These are phyloP conservation scores for Chiloscyllium punctatum DNA, from an alignment of 2,797 vertebrate species.

Conservation along the genomic window DNA sequence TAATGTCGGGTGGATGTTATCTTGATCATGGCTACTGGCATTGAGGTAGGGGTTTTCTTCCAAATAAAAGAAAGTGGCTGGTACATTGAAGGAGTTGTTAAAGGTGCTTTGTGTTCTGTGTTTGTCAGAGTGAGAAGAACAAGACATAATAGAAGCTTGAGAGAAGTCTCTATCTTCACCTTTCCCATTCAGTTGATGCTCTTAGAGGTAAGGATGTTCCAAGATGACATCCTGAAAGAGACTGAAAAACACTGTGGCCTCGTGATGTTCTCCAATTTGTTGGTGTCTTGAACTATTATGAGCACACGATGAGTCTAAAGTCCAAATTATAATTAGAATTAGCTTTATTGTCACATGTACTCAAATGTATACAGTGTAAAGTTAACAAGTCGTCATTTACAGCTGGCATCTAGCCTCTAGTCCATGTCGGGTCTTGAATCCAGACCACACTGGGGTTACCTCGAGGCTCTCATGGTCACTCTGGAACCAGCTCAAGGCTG, in stretches of 20 bases:
- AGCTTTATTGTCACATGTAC: no score
- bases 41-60: background rate
- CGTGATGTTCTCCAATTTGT: background rate
- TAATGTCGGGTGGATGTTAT: background rate
- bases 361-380: no score
- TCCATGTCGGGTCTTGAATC: no score
- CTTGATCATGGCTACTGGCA: background rate
- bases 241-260: background rate
- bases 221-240: background rate
- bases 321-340: no score
- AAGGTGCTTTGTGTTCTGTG: background rate
- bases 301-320: no score
- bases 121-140: background rate
- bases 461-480: no score
- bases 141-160: no score
- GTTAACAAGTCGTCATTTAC: no score
- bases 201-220: background rate
- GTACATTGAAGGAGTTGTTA: background rate
- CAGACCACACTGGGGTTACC: no score
- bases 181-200: background rate
- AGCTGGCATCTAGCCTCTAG: no score
- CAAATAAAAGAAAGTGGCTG: background rate
- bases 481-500: no score
- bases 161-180: background rate
- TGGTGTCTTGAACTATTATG: background rate